These are phyloP conservation scores for Colletes latitarsis DNA, from an alignment of 1,140 invertebrate genomes.

Conservation along the genomic window DNA sequence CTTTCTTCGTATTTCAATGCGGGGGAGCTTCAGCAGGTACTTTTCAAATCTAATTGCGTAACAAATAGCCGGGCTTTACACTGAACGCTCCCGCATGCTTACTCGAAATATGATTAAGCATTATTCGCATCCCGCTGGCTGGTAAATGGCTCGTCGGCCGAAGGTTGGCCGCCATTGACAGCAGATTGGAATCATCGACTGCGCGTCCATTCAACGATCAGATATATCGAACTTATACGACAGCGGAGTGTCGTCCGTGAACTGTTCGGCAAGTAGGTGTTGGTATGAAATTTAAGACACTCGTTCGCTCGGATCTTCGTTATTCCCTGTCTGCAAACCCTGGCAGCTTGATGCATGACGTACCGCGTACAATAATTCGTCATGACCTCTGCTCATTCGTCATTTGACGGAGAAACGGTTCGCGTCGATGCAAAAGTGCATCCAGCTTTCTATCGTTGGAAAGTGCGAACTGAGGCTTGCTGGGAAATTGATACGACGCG, in stretches of 20 bases:
- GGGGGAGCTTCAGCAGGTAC: no score
- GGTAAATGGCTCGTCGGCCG: constrained; percentile 58
- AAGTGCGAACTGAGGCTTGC: constrained; percentile 17
- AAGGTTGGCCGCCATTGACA: constrained; percentile 64
- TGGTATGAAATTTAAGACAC: constrained; percentile 69
- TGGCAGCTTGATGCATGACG: constrained; percentile 65
- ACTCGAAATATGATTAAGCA: constrained; percentile 50
- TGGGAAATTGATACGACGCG: constrained; percentile 17
- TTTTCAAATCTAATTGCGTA: not conserved
- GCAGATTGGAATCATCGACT: constrained; percentile 67
- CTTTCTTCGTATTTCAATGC: not conserved
- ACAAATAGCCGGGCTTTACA: not conserved
- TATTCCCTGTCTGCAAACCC: constrained; percentile 54
- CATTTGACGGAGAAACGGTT: constrained; percentile 55
- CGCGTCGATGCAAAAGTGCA: constrained; percentile 50
- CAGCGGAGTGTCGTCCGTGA: constrained; percentile 34
- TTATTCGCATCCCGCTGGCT: constrained; percentile 52
- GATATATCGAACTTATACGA: constrained; percentile 63
- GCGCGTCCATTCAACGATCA: constrained; percentile 56
- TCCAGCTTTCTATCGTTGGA: constrained; percentile 40
- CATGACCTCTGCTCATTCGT: constrained; percentile 67
- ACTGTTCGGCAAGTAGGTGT: constrained; percentile 48
- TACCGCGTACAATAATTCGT: constrained; percentile 65
- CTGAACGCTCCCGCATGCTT: constrained; percentile 10
- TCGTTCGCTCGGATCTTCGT: constrained; percentile 57